Base-by-base conservation (phyloP, 2,113 vertebrate genomes). In the Aleadryas rufinucha region DNA sequence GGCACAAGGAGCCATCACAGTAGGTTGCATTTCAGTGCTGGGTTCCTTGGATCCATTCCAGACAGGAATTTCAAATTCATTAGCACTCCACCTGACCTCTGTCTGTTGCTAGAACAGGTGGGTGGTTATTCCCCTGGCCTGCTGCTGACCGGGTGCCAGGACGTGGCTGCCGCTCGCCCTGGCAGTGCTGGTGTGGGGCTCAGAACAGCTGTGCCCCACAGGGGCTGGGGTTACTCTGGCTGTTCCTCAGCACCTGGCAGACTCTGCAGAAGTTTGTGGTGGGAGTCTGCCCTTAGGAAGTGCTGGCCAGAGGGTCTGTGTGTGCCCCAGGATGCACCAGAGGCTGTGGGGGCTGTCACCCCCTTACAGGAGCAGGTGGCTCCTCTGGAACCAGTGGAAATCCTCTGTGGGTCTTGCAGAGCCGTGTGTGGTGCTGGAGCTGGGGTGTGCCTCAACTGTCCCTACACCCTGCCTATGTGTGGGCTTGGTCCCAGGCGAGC, bases 211-310 rank as follows among this genome's bases (percentile, higher is more conserved):
- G 9, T 65, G 41, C 39, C 10, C 10, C 2, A 4, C 5, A 1
- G 2, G 6, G 42, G 26, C 53, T 42, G 56, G 19, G 16, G 16
- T 52, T 9, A 1, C 85, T 47, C 45, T 4, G 15, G 52, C 21
- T 2, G 0, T 45, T 41, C 13, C 37, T 10, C 20, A 7, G 30
- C 6, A 2, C 60, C 16, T 1, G 5, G 6, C 42, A 80, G 12
- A 39, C 30, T 57, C 18, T 19, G 7, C 24, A 17, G 79, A 13
- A 63, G 13, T 12, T 18, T 75, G 44, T 31, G 31, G 7, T 24
- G 12, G 1, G 11, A 30, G 26, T 30, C 22, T 68, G 60, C 22
- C 53, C 65, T 31, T 3, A 24, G 71, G 71, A 52, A 19, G 18
- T 18, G 21, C 47, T 26, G 47, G 5, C 4, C 2, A 2, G 33